Conservation (phyloP, 2,113 vertebrate genomes). For the Prolemur simus region DNA sequence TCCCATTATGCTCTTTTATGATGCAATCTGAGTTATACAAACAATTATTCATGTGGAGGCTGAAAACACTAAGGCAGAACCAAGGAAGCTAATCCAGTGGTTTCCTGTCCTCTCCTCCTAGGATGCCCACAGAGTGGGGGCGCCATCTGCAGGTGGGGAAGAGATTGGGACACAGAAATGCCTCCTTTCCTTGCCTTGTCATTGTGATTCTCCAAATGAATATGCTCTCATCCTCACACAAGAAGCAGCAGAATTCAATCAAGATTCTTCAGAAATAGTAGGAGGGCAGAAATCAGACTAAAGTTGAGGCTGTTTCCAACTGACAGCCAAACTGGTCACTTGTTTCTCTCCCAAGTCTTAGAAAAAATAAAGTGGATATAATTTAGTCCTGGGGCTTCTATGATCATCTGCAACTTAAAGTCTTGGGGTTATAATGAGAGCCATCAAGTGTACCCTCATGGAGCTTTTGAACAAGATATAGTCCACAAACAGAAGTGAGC, state of each 20-base stretch:
- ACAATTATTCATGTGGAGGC: neutral
- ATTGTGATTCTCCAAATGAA: neutral
- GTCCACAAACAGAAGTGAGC: neutral
- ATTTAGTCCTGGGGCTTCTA: neutral
- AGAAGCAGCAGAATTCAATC: neutral
- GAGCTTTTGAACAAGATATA: neutral
- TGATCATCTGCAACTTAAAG: neutral
- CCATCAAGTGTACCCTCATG: fast-evolving
- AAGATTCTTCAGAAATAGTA: neutral
- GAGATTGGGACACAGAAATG: neutral
- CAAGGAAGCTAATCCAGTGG: neutral
- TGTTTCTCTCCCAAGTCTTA: neutral
- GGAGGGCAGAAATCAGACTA: neutral
- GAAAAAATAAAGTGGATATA: neutral
- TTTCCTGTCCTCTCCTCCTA: no score
- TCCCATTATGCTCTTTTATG: neutral
- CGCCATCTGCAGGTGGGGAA: no score
- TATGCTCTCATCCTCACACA: neutral
- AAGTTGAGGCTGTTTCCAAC: neutral
- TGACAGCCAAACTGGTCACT: neutral
- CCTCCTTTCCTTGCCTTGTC: neutral
- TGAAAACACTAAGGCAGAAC: neutral
- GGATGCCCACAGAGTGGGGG: neutral
- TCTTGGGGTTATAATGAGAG: neutral
- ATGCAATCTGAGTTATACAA: neutral